Percentiles rank a stretch among this genome's conserved stretches.
Conservation (phyloP, 2,888 invertebrate species). For the Cryptus armator region DNA sequence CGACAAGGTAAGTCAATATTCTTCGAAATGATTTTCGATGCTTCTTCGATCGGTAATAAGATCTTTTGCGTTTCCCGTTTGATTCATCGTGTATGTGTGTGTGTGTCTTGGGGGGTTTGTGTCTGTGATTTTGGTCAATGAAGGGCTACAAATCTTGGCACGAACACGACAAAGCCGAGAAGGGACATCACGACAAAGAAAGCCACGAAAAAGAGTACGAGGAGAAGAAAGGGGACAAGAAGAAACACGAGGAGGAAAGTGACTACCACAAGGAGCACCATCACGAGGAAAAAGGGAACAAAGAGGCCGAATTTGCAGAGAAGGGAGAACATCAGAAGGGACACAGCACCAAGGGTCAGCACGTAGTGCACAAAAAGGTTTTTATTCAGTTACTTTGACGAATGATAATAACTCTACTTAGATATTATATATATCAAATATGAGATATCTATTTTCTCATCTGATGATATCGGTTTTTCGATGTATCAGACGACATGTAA, state of each 20-base stretch:
- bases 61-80: not conserved
- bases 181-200: slow-evolving; percentile 90
- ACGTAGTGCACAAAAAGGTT: slow-evolving; percentile 85
- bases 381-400: slow-evolving; percentile 3
- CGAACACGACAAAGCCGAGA: slow-evolving; percentile 82
- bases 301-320: slow-evolving; percentile 83
- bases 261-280: slow-evolving; percentile 89
- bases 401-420: slow-evolving; percentile 12
- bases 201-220: slow-evolving; percentile 89
- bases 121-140: slow-evolving; percentile 21
- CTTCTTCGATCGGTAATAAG: not conserved
- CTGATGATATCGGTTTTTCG: too few relatives aligned
- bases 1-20: slow-evolving; percentile 77
- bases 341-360: slow-evolving; percentile 85
- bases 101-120: not conserved
- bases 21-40: not conserved
- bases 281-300: slow-evolving; percentile 88
- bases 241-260: slow-evolving; percentile 88
- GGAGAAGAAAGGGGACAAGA: slow-evolving; percentile 89
- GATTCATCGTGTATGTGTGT: not conserved
- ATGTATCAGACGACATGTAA: not conserved
- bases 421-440: not conserved
- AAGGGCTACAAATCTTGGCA: slow-evolving; percentile 78
- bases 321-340: slow-evolving; percentile 84
- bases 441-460: too few relatives aligned